Base-by-base conservation (phyloP, 2,888 invertebrate genomes). In the Chouioia cunea region DNA sequence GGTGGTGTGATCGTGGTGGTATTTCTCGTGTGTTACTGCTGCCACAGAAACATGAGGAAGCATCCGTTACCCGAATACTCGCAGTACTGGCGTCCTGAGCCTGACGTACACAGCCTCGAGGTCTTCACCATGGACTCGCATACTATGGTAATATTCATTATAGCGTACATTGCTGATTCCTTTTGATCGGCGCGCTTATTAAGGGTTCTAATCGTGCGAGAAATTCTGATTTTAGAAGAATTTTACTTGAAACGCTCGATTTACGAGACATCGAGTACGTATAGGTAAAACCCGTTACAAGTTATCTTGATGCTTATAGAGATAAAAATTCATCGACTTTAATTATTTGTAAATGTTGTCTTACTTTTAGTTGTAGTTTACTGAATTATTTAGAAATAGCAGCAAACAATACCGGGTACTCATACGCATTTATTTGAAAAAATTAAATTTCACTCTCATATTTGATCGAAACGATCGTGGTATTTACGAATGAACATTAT, bases 1-100 rank as follows among this genome's bases (percentile, higher is more conserved):
- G 93, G 93, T 82, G 92, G 93, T 36, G 91, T 93, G 77, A 88
- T 93, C 79, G 90, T 93, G 78, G 91, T 93, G 58, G 90, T 93
- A 70, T 92, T 93, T 80, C 89, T 93, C 47, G 90, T 93, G 71
- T 94, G 93, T 84, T 93, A 91, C 84, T 91, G 91, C 85, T 91
- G 91, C 81, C 91, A 91, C 85, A 89, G 83, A 86, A 90, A 81
- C 74, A 86, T 88, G 76, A 84, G 87, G 72, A 89, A 89, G 79
- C 82, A 86, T 75, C 86, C 86, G 65, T 86, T 86, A 77, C 87
- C 71, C 73, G 82, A 84, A 72, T 83, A 83, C 73, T 82, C 84
- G 52, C 82, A 83, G 59, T 88, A 88, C 78, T 87, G 89, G 87
- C 83, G 88, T 72, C 76, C 81, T 56, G 88, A 88, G 72, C 86